Evolutionary conservation across 2,888 invertebrate genomes (phyloP).

Genomic region (Agapetus fuscipes): DNA sequence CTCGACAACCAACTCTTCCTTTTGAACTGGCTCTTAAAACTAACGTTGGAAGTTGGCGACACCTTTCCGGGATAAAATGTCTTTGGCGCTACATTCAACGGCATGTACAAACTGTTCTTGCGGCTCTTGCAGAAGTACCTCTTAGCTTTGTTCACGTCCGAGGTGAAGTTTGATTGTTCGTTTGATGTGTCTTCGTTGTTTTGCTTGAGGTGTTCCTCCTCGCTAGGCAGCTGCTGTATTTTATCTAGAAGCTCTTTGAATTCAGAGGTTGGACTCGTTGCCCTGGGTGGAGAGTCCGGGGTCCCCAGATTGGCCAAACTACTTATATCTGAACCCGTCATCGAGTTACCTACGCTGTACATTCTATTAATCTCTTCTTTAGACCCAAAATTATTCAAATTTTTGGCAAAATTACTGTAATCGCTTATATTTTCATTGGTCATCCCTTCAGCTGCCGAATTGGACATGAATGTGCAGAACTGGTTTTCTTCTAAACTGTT

Average conservation of each 20-base stretch:
- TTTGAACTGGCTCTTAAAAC: constrained; percentile 25
- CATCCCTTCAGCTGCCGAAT: constrained; percentile 12
- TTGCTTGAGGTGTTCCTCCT: constrained; percentile 22
- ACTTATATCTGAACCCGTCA: constrained; percentile 57
- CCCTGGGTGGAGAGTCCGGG: constrained; percentile 66
- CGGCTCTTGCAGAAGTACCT: constrained; percentile 43
- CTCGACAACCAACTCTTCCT: constrained; percentile 57
- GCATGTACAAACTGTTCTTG: constrained; percentile 63
- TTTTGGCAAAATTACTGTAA: constrained; percentile 19
- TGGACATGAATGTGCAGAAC: constrained; percentile 15
- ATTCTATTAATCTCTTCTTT: constrained; percentile 19
- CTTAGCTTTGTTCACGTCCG: constrained; percentile 29
- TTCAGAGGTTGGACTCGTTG: constrained; percentile 73
- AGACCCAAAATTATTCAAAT: constrained; percentile 19
- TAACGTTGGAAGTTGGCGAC: constrained; percentile 20
- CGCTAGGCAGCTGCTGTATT: constrained; percentile 47
- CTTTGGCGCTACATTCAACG: constrained; percentile 40
- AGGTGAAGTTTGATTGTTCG: constrained; percentile 24
- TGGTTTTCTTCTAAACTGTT: constrained; percentile 20
- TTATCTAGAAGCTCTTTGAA: constrained; percentile 63
- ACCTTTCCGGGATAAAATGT: constrained; percentile 24
- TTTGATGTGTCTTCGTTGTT: constrained; percentile 25
- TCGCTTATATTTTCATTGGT: constrained; percentile 18
- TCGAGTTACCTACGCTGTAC: constrained; percentile 29
- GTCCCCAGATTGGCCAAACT: constrained; percentile 58